These are phyloP conservation scores for Temnothorax ravouxi DNA, from an alignment of 2,888 invertebrate species.

Conservation along the genomic window DNA sequence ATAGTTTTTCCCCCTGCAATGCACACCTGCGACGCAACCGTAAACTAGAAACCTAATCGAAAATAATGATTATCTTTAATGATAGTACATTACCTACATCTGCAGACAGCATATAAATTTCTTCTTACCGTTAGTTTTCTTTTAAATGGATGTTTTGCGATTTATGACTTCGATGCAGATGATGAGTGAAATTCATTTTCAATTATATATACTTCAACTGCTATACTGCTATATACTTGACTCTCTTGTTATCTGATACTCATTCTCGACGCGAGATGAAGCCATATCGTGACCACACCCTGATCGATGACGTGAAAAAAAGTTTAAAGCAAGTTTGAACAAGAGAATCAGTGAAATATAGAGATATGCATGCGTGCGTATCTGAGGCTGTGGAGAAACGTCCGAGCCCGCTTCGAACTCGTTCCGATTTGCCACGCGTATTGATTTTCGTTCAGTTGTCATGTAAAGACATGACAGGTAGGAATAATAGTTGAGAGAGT, in stretches of 20 bases:
- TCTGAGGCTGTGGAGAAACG: not conserved
- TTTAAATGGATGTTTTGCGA: not conserved
- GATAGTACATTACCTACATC: not conserved
- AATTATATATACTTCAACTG: not conserved
- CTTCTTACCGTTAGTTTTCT: not conserved
- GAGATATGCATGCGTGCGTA: not conserved
- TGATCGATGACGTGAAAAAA: not conserved
- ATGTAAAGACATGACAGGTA: slow-evolving; percentile 43
- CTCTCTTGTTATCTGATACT: too few species aligned
- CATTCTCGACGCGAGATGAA: not conserved
- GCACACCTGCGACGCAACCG: slow-evolving; percentile 15
- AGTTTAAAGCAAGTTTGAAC: not conserved
- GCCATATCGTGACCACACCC: not conserved
- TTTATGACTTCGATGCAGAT: not conserved
- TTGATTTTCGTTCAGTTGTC: slow-evolving; percentile 50
- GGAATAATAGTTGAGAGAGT: slow-evolving; percentile 46
- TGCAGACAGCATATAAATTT: not conserved
- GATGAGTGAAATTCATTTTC: not conserved
- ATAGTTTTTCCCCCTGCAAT: not conserved
- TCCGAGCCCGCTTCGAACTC: slow-evolving; percentile 10
- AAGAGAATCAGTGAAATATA: not conserved
- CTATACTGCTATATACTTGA: not conserved
- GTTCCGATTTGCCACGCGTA: slow-evolving; percentile 30
- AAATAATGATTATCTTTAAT: slow-evolving; percentile 6
- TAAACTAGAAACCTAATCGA: slow-evolving; percentile 14